Base-by-base conservation (phyloP, 1,140 invertebrate species). In the Zaprionus tsacasi region DNA sequence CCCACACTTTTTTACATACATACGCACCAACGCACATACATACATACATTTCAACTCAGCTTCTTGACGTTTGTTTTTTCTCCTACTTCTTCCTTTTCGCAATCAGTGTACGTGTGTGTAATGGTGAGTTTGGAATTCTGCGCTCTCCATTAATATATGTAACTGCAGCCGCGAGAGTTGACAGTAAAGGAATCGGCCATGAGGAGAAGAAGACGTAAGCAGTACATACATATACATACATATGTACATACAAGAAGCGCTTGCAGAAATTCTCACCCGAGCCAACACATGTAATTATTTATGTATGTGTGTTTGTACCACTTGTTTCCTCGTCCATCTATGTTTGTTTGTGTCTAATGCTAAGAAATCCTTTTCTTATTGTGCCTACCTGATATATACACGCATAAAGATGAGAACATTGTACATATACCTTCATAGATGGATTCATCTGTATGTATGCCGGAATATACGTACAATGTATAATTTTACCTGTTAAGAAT, bases 101-200 rank as follows among this genome's bases (percentile, higher is more conserved):
- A 15, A 57, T 57, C 40, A 30, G 55, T 58, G 43, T 65, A 43
- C 58, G n/a, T 57, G 11, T 52, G 54, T 8, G 50, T 70, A 12
- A 7, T 45, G 6, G 36, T 56, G n/a, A 48, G 33, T 10, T 68
- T 58, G 15, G 15, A 36, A 36, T 36, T 35, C 27, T 43, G 6
- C 25, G 21, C 35, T 48, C 35, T 6, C 35, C 50, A 10, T 58
- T 35, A 35, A 35, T 10, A 35, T 35, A 40, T 40, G 38, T 40
- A 45, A 13, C 15, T 15, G 21, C 10, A 30, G 15, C 25, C 58
- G 36, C 25, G 25, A 52, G 43, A 63, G 35, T 35, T 55, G 43
- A 11, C 17, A 30, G 27, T 5, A 30, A 30, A 1, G 33, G 33
- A 7, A 4, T 6, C 27, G 27, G 27, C 1, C 27, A 30, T 30